Percentiles rank a stretch among this genome's conserved stretches.
Conservation (phyloP, 2,797 vertebrate species). For the Thalassophryne amazonica region DNA sequence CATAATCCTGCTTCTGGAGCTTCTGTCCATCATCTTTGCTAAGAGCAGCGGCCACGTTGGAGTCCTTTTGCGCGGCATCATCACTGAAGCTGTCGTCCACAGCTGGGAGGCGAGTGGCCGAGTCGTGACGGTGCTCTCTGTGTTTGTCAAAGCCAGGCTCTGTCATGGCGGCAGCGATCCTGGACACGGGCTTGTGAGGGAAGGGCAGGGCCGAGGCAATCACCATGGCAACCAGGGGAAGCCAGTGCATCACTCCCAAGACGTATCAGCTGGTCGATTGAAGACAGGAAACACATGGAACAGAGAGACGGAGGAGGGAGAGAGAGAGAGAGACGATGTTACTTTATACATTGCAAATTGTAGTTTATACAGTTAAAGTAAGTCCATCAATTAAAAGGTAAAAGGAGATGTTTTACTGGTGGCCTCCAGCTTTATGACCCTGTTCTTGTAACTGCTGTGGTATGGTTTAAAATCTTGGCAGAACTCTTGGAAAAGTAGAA, state of each 20-base stretch:
- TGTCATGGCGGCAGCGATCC: slow-evolving; percentile 63
- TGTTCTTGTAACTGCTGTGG: slow-evolving; percentile 36
- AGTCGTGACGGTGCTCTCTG: slow-evolving; percentile 43
- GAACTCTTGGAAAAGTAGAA: slow-evolving; percentile 53
- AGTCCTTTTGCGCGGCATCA: slow-evolving; percentile 50
- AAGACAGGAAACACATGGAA: not conserved
- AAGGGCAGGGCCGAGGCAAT: slow-evolving; percentile 85
- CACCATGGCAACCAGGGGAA: slow-evolving; percentile 89
- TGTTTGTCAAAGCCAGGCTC: slow-evolving; percentile 53
- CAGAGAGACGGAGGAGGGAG: slow-evolving; percentile 5
- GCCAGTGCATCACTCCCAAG: slow-evolving; percentile 88
- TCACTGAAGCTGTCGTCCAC: slow-evolving; percentile 40
- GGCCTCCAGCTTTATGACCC: slow-evolving; percentile 47
- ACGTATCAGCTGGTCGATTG: slow-evolving; percentile 78
- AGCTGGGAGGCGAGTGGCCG: slow-evolving; percentile 29
- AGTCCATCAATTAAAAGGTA: slow-evolving; percentile 47
- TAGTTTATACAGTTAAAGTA: slow-evolving; percentile 30
- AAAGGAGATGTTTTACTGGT: slow-evolving; percentile 55
- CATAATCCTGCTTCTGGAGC: slow-evolving; percentile 32
- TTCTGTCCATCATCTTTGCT: slow-evolving; percentile 24
- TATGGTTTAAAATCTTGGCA: slow-evolving; percentile 64
- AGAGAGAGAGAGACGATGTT: slow-evolving; percentile 17
- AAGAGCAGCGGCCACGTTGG: slow-evolving; percentile 31
- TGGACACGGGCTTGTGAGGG: slow-evolving; percentile 75
- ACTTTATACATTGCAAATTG: slow-evolving; percentile 35